Evolutionary conservation across 2,113 vertebrate genomes (phyloP).

Genomic region (Sander lucioperca): DNA sequence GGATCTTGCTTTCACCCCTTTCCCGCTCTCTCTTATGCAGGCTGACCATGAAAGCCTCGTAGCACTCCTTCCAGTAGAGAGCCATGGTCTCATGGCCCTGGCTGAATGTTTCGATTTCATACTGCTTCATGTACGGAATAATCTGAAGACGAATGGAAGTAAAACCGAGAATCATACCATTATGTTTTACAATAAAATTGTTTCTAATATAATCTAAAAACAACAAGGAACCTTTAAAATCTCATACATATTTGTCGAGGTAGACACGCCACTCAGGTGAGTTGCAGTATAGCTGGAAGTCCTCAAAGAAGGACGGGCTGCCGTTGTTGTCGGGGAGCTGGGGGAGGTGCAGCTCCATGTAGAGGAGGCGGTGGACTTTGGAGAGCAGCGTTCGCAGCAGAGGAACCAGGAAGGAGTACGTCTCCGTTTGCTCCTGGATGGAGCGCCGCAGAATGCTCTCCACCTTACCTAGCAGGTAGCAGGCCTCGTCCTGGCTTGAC

Average conservation of each 20-base stretch:
- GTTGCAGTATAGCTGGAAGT: conserved; percentile 95
- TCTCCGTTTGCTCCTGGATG: conserved; percentile 90
- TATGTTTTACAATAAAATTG: not conserved
- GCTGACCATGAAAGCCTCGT: conserved; percentile 94
- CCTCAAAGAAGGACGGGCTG: conserved; percentile 96
- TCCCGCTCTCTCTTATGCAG: conserved; percentile 93
- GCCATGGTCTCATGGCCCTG: conserved; percentile 92
- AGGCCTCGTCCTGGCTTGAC: conserved; percentile 94
- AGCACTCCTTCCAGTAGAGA: conserved; percentile 95
- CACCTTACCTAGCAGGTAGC: conserved; percentile 93
- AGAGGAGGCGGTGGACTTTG: conserved; percentile 95
- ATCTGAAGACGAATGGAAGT: conserved; percentile 82
- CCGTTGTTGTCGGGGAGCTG: conserved; percentile 94
- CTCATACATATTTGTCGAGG: conserved; percentile 94
- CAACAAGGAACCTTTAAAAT: not conserved
- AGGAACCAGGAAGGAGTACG: conserved; percentile 94
- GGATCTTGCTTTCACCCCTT: conserved; percentile 96
- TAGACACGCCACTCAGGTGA: conserved; percentile 96
- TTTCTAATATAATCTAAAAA: not conserved
- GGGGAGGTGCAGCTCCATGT: conserved; percentile 96
- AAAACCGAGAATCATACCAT: not conserved
- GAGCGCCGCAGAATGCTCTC: conserved; percentile 92
- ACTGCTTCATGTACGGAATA: conserved; percentile 98
- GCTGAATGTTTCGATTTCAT: conserved; percentile 94
- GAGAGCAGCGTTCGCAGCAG: conserved; percentile 93